A percentile compares a stretch with the other conserved stretches of the same genome.
Conservation (phyloP, 2,797 vertebrate genomes). For the Staurois parvus region DNA sequence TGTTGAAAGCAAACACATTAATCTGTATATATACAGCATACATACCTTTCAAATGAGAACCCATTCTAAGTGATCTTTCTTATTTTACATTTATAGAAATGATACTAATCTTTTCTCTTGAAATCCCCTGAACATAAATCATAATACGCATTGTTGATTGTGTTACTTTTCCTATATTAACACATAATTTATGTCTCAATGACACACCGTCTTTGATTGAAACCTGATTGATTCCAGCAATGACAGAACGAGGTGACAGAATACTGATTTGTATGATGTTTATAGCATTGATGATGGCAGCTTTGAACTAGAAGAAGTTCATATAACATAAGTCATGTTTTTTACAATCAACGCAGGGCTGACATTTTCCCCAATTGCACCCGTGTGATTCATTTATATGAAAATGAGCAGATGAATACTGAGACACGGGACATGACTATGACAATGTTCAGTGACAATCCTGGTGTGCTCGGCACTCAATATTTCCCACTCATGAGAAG, state of each 20-base stretch:
- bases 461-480: conserved; percentile 25
- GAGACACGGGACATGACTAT: conserved; percentile 51
- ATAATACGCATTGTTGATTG: conserved; percentile 42
- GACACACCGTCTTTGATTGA: conserved; percentile 53
- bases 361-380: conserved; percentile 58
- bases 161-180: conserved; percentile 46
- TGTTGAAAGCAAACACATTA: too few relatives aligned
- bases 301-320: conserved; percentile 52
- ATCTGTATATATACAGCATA: too few relatives aligned
- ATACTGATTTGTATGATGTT: conserved; percentile 57
- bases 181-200: conserved; percentile 44
- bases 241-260: conserved; percentile 53
- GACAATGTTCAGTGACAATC: conserved; percentile 53
- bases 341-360: conserved; percentile 45
- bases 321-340: conserved; percentile 57
- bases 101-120: neutral
- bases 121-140: conserved; percentile 14
- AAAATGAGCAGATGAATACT: conserved; percentile 57
- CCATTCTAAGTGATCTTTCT: neutral
- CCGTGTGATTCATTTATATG: conserved; percentile 58
- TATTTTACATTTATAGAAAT: neutral
- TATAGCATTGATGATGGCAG: conserved; percentile 48
- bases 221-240: conserved; percentile 57
- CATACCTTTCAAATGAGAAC: too few relatives aligned
- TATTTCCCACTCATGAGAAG: conserved; percentile 42